Base-by-base conservation (phyloP, 2,113 vertebrate species). In the Channa argus region DNA sequence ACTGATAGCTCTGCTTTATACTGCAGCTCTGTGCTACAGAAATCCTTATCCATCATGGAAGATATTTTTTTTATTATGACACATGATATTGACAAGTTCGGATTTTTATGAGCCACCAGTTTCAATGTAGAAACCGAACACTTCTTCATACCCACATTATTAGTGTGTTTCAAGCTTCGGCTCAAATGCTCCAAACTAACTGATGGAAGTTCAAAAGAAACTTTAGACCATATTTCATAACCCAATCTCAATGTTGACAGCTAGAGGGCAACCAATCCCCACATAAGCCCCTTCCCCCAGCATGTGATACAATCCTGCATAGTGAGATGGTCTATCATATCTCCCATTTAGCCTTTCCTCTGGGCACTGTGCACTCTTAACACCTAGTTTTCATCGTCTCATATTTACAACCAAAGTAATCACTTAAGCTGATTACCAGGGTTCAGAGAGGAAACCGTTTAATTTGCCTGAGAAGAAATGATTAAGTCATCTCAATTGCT, bases 231-330 rank as follows among this genome's bases (percentile, higher is more conserved):
- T 74, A 79, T 83, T 86, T 86, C 59, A 90, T 83, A 65, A 71
- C 71, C 49, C 49, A 79, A 33, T 92, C 77, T 92, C 76, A 71
- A 39, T 47, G 74, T 72, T 88, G 88, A 87, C 94, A 94, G 92
- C 94, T 95, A 94, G 94, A 93, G 94, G 94, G 94, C 94, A 93
- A 92, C 93, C 92, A 88, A 91, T 80, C 89, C 88, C 89, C 91
- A 87, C 80, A 73, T 10, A 91, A 89, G 49, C 68, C 80, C 82
- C 51, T 75, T 82, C 61, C 69, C 60, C 60, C 50, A 41, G 77
- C 51, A 49, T 81, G 75, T 78, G 83, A 85, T 72, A 71, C 56
- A 83, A 71, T 41, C 52, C 62, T 14, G 12, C 24, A 24, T 24
- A 24, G 36, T 66, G 77, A 83, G 80, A 80, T 77, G 78, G 64